These are phyloP conservation scores for Cyclopterus lumpus DNA, from an alignment of 2,797 vertebrate genomes.

Conservation along the genomic window DNA sequence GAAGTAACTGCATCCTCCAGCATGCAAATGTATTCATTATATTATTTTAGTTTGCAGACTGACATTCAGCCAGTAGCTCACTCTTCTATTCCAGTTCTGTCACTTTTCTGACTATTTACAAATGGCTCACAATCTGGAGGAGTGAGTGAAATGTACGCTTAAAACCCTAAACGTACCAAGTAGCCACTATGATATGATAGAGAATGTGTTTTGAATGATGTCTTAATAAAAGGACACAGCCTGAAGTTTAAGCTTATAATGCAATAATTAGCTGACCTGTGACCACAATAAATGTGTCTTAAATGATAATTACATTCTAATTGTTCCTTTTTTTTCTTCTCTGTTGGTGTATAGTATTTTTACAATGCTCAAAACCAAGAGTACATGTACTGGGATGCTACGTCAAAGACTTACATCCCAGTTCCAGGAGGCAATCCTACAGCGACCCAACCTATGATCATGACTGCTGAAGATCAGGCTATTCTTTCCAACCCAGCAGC, in stretches of 20 bases:
- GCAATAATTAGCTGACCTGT: neutral
- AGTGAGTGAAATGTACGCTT: neutral
- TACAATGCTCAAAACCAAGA: conserved; percentile 87
- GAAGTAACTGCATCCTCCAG: neutral
- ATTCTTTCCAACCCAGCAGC: conserved; percentile 83
- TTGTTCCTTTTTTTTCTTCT: neutral
- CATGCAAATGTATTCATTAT: too few relatives aligned
- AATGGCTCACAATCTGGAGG: neutral
- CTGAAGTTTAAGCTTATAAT: neutral
- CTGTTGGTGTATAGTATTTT: conserved; percentile 80
- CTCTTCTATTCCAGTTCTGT: neutral
- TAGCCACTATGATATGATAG: neutral
- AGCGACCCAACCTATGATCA: conserved; percentile 77
- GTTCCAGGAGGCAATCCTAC: conserved; percentile 76
- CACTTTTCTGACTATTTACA: neutral
- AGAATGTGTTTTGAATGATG: neutral
- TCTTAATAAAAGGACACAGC: neutral
- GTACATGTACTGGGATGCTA: conserved; percentile 86
- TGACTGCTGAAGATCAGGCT: conserved; percentile 85
- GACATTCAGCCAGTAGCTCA: neutral
- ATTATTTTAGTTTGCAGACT: neutral
- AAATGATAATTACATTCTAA: neutral
- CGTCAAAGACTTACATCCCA: conserved; percentile 83
- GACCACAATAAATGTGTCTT: neutral
- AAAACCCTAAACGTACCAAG: neutral